phyloP scores from a whole-genome alignment of 2,888 invertebrate genomes.

The Myathropa florea region DNA sequence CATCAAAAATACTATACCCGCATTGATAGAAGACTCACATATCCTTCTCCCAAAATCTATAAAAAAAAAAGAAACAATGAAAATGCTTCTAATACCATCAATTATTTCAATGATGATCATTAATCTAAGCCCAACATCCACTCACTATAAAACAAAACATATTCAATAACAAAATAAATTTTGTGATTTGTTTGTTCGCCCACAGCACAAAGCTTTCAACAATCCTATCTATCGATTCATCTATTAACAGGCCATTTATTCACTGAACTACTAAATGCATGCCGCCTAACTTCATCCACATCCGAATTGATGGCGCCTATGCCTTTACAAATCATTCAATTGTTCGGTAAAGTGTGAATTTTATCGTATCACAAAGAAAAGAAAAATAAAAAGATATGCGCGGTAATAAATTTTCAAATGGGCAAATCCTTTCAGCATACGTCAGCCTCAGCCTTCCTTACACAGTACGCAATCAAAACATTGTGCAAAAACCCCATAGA shows the following conservation, averaged over 20 bases:
- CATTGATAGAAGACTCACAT: not conserved
- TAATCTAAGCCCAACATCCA: not conserved
- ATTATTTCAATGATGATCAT: not conserved
- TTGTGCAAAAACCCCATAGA: not conserved
- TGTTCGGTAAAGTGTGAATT: constrained; percentile 9
- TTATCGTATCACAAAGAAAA: constrained; percentile 11
- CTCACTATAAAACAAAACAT: not conserved
- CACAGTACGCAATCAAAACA: not conserved
- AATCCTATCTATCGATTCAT: not conserved
- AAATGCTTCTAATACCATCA: not conserved
- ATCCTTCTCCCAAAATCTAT: not conserved
- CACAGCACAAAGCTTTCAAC: not conserved
- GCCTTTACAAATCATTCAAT: not conserved
- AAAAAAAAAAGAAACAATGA: not conserved
- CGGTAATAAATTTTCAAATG: constrained; percentile 1
- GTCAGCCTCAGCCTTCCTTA: not conserved
- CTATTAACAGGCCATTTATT: constrained; percentile 33
- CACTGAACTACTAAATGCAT: constrained; percentile 10
- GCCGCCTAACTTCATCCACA: not conserved
- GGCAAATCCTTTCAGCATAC: not conserved
- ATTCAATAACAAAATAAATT: not conserved
- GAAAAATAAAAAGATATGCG: not conserved
- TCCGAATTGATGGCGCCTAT: not conserved
- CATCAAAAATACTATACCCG: not conserved
- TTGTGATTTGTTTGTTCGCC: not conserved